Base-by-base conservation (phyloP, 2,888 invertebrate species). In the Carcina quercana region DNA sequence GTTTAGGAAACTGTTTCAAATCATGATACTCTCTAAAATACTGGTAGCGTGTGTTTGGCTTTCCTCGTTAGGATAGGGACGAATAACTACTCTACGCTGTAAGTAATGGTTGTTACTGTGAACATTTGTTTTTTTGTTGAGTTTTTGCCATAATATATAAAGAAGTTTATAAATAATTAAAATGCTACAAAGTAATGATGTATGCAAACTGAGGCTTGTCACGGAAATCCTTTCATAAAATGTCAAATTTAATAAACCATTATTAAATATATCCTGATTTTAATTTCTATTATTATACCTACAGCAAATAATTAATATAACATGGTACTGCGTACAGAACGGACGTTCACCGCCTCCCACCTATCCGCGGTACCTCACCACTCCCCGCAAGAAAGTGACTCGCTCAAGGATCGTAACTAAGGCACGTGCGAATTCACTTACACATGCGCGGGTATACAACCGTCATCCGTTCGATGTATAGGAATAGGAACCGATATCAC, bases 191-290 rank as follows among this genome's bases (percentile, higher is more conserved):
- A 61, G 60, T 71, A 69, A 68, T 62, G 71, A 72, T 76, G 73
- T 80, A 79, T 63, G 75, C 76, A 78, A 76, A 72, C 67, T 61
- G 78, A 80, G 69, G 82, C 82, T 83, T 83, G 71, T 79, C 82
- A 83, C 74, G 53, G 59, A 68, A 74, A 78, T 68, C 73, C 75
- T 76, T 80, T 80, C 69, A 78, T 71, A 68, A 79, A 76, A 78
- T 80, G 74, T 80, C 76, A 79, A 80, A 79, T 79, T 76, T 79
- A 80, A 80, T 83, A 82, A 78, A 82, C 74, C 63, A 76, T 70
- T 75, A 79, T 67, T 14, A 59, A 62, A 61, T n/a, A 50, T 45
- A 47, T 21, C 25, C 11, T 27, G 17, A n/a, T n/a, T n/a, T 12
- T 42, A 12, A 46, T 54, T 54, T 57, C 28, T 52, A 48, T 50